Percentiles rank a stretch among this genome's conserved stretches.
Evolutionary conservation across 92 coral and sea anemone genomes (phyloP).

Genomic region (Heteractis magnifica): DNA sequence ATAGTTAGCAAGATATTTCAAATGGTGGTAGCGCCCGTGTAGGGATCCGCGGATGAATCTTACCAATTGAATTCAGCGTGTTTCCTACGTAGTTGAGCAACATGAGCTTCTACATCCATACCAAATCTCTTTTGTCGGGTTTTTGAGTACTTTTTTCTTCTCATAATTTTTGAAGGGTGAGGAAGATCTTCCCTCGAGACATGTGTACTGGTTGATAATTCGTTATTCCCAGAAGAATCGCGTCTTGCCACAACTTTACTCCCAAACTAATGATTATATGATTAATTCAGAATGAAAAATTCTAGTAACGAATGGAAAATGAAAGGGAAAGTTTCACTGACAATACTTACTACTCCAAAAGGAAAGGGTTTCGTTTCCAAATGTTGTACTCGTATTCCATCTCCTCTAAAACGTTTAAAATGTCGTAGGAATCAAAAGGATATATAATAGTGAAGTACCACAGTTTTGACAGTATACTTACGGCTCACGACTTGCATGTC

Average conservation of each 20-base stretch:
- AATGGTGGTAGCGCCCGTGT: no score
- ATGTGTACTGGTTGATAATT: background rate
- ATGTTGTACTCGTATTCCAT: conserved; percentile 12
- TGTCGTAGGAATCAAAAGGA: background rate
- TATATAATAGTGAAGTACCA: background rate
- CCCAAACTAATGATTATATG: conserved; percentile 28
- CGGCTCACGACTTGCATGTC: conserved; percentile 33
- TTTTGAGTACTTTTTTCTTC: conserved; percentile 31
- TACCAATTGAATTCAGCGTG: conserved; percentile 72
- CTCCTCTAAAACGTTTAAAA: conserved; percentile 5
- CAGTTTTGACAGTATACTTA: background rate
- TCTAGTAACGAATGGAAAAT: background rate
- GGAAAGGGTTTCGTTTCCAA: conserved; percentile 24
- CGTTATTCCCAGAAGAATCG: background rate
- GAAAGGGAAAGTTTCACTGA: background rate
- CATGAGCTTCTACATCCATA: conserved; percentile 66
- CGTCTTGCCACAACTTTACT: conserved; percentile 46
- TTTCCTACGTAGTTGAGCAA: conserved; percentile 59
- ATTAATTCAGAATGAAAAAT: background rate
- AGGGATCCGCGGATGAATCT: background rate
- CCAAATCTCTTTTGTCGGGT: conserved; percentile 31
- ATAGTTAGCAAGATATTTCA: no score
- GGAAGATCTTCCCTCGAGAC: conserved; percentile 39
- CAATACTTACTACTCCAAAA: conserved; percentile 39
- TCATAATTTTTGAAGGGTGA: conserved; percentile 64